Evolutionary conservation across 1,140 invertebrate species (phyloP), one percentile per base, ranked within the genome.

Genomic region (Nomia melanderi): DNA sequence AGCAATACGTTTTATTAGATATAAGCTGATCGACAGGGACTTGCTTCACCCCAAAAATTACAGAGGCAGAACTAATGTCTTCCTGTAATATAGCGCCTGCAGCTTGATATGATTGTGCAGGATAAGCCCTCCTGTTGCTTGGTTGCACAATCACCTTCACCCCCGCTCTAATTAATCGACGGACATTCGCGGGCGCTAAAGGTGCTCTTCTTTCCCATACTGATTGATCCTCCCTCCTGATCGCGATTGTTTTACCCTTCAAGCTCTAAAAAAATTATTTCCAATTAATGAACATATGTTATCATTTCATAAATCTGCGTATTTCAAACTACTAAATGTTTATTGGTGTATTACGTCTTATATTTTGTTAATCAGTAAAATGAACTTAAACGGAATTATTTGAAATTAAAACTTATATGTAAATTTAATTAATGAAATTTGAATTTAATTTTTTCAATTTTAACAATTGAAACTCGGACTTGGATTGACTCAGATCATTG

Each of bases 141-240:
- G 99, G 99, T 89, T 99, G 99, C 0, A 99, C 98, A 17, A 99
- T 96, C 27, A 99, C 98, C 92, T 97, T 98, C 14, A 98, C 95
- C 5, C 98, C 98, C 75, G 96, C 93, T 82, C 96, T 94, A 11
- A 97, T 96, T 62, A 99, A 91, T 83, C 96, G 96, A 72, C 96
- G 94, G 0, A 99, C 98, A 88, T 99, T 98, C 7, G 94, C 90
- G 0, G 99, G 99, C 0, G 97, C 96, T 50, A 99, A 95, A 0
- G 99, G 98, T 0, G 99, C 99, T 79, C 99, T 93, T 85, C 99
- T 93, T 92, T 99, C 99, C 99, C 99, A 99, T 87, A 99, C 97
- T 87, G 97, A 98, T 87, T 99, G 97, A 89, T 99, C 98, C 92
- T 99, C 98, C 36, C 98, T 92, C 20, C 96, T 93, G 80, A 98